A percentile compares a stretch with the other conserved stretches of the same genome.
Conservation (phyloP, 2,888 invertebrate species). For the Caenorhabditis becei region DNA sequence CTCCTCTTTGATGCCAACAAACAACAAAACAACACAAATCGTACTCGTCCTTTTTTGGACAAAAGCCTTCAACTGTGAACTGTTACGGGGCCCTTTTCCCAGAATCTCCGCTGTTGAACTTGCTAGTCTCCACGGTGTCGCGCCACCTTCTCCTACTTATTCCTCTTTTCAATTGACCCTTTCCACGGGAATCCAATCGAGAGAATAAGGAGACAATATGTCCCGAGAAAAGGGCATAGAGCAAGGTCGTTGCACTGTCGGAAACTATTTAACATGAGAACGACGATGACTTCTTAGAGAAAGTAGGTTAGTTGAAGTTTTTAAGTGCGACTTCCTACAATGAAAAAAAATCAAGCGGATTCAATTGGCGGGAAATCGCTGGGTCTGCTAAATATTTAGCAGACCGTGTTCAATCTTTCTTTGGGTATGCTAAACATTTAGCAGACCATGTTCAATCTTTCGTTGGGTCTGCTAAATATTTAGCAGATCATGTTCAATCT, state of each 20-base stretch:
- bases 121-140: background rate
- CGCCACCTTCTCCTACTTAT: background rate
- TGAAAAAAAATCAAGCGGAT: no score
- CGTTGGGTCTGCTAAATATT: no score
- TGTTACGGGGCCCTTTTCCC: background rate
- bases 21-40: constrained; percentile 16
- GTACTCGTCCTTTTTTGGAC: constrained; percentile 7
- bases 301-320: background rate
- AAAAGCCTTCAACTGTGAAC: background rate
- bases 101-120: background rate
- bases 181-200: constrained; percentile 6
- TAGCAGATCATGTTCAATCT: no score
- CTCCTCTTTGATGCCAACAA: constrained; percentile 8
- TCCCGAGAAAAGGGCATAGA: constrained; percentile 4
- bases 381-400: no score
- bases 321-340: no score
- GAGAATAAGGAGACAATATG: constrained; percentile 16
- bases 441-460: no score
- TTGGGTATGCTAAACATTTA: no score
- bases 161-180: constrained; percentile 12
- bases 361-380: no score
- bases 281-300: background rate
- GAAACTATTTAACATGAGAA: constrained; percentile 21
- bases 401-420: no score
- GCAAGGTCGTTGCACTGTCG: constrained; percentile 19